These are phyloP conservation scores for Mylabris phalerata DNA, from an alignment of 1,140 invertebrate species.

Conservation along the genomic window DNA sequence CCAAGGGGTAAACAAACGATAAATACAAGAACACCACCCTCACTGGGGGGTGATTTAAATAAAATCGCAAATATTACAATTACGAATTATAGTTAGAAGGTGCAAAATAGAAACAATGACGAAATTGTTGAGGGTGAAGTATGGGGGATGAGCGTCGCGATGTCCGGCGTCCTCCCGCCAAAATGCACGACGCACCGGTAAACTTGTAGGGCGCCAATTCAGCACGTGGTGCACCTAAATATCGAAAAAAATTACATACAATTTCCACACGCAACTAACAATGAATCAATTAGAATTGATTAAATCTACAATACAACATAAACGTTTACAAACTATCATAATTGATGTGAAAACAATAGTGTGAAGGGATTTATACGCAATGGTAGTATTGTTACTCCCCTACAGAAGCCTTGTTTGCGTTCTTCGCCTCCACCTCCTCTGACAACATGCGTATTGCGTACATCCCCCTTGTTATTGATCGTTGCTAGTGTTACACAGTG, in stretches of 20 bases:
- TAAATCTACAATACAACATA: not conserved
- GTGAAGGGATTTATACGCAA: not conserved
- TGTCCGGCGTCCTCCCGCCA: not conserved
- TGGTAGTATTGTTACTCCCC: not conserved
- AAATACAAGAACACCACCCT: too few species aligned
- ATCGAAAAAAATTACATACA: not conserved
- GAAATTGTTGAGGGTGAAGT: too few species aligned
- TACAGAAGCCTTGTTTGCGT: not conserved
- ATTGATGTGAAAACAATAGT: not conserved
- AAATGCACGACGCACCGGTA: conserved; percentile 9
- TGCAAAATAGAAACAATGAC: too few species aligned
- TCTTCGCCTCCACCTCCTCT: not conserved
- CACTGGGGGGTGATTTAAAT: too few species aligned
- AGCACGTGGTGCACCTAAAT: conserved; percentile 17
- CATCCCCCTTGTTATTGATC: not conserved
- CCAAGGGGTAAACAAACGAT: not conserved
- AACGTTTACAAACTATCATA: not conserved
- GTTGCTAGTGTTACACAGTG: not conserved
- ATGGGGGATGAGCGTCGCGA: too few species aligned
- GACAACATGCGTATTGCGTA: not conserved
- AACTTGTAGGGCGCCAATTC: conserved; percentile 5
- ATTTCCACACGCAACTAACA: not conserved
- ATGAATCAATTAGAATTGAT: not conserved
- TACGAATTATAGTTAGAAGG: too few species aligned
- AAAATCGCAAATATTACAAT: too few species aligned